Evolutionary conservation across 2,113 vertebrate species (phyloP).

Genomic region (Eulemur macaco): DNA sequence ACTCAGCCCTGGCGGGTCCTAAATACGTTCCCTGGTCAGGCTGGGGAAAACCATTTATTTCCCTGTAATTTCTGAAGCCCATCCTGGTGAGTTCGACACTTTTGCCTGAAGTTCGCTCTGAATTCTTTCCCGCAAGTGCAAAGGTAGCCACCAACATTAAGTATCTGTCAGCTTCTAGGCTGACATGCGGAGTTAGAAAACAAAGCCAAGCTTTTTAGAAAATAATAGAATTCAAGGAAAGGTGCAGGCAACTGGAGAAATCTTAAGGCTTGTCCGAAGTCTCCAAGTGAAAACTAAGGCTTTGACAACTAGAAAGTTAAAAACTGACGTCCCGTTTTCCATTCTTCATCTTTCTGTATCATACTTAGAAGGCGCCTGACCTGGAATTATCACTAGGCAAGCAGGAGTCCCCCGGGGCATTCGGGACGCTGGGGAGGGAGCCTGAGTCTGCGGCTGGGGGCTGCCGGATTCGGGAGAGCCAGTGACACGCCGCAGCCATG

Average conservation of each 20-base stretch:
- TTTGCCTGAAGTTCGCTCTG: not conserved
- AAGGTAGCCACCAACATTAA: not conserved
- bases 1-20: not conserved
- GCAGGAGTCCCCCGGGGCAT: rapidly evolving
- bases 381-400: not conserved
- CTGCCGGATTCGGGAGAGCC: not conserved
- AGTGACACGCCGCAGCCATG: not conserved
- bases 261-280: not conserved
- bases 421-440: no score
- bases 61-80: not conserved
- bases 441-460: not conserved
- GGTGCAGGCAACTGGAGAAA: not conserved
- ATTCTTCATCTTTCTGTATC: not conserved
- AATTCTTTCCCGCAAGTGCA: not conserved
- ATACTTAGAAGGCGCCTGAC: not conserved
- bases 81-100: not conserved
- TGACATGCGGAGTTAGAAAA: not conserved
- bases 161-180: not conserved
- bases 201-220: not conserved
- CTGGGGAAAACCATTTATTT: not conserved
- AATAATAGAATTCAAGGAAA: not conserved
- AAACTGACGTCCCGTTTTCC: not conserved
- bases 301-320: not conserved
- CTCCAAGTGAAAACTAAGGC: not conserved
- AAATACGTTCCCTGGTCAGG: not conserved